These are phyloP conservation scores for Heterohyrax brucei DNA, from an alignment of 2,797 vertebrate species.

Conservation along the genomic window DNA sequence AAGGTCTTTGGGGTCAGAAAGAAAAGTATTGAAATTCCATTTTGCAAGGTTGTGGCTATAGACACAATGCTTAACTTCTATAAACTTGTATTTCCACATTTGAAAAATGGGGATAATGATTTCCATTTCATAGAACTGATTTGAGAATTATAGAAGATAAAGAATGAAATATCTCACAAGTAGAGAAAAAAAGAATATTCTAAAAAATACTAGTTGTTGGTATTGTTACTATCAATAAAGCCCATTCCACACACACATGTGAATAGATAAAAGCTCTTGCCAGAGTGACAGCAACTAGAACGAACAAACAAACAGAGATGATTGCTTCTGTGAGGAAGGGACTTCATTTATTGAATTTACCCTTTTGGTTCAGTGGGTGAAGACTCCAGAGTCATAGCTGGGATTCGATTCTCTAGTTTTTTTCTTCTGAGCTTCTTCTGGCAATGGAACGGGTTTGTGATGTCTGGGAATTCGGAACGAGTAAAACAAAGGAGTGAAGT, in stretches of 20 bases:
- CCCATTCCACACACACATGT: neutral
- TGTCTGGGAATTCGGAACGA: neutral
- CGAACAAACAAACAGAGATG: neutral
- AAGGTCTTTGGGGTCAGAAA: conserved; percentile 21
- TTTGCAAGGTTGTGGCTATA: neutral
- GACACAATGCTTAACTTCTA: neutral
- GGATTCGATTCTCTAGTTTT: neutral
- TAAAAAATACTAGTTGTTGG: neutral
- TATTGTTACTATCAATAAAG: conserved; percentile 7
- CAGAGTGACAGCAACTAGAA: neutral
- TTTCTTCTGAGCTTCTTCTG: neutral
- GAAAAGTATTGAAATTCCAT: neutral
- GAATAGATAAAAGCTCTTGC: neutral
- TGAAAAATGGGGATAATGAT: neutral
- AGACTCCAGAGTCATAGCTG: neutral
- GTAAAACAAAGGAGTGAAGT: neutral
- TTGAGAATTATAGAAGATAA: conserved; percentile 7
- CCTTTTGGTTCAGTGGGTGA: neutral
- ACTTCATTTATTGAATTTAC: neutral
- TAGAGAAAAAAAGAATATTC: conserved; percentile 23
- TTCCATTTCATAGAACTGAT: neutral
- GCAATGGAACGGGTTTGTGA: neutral
- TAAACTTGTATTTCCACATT: conserved; percentile 2
- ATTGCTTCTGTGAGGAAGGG: neutral
- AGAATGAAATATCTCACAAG: neutral